phyloP scores from a whole-genome alignment of 2,797 vertebrate species.

The Triplophysa yarkandensis region DNA sequence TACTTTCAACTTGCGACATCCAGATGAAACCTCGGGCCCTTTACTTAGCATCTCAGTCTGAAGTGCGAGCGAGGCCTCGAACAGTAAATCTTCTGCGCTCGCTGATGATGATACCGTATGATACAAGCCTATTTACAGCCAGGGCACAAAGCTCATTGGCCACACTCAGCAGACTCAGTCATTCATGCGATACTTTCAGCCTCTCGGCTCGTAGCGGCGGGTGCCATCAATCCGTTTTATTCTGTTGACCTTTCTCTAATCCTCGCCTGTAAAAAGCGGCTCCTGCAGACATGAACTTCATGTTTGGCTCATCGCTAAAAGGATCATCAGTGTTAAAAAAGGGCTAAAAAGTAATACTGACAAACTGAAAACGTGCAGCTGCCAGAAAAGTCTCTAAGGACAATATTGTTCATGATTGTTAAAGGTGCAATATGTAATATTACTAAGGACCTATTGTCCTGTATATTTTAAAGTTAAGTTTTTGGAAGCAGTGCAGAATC shows the following conservation, averaged over 20 bases:
- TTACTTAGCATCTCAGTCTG: conserved; percentile 1
- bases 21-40: not conserved
- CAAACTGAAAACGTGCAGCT: conserved; percentile 16
- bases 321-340: conserved; percentile 28
- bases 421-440: no score
- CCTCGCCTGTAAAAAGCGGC: conserved; percentile 42
- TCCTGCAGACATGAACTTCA: conserved; percentile 37
- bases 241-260: conserved; percentile 58
- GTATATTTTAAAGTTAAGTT: no score
- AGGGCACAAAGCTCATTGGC: conserved; percentile 38
- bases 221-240: conserved; percentile 48
- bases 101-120: conserved; percentile 43
- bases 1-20: not conserved
- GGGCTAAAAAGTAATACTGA: conserved; percentile 30
- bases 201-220: conserved; percentile 35
- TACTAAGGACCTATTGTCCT: no score
- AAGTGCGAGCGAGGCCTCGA: conserved; percentile 8
- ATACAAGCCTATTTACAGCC: conserved; percentile 46
- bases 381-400: not conserved
- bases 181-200: conserved; percentile 17
- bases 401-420: conserved; percentile 11
- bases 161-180: conserved; percentile 38
- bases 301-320: conserved; percentile 36
- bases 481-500: not conserved
- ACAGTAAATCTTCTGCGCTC: conserved; percentile 38